Base-by-base conservation (phyloP, 2,888 invertebrate genomes). In the Thera britannica region DNA sequence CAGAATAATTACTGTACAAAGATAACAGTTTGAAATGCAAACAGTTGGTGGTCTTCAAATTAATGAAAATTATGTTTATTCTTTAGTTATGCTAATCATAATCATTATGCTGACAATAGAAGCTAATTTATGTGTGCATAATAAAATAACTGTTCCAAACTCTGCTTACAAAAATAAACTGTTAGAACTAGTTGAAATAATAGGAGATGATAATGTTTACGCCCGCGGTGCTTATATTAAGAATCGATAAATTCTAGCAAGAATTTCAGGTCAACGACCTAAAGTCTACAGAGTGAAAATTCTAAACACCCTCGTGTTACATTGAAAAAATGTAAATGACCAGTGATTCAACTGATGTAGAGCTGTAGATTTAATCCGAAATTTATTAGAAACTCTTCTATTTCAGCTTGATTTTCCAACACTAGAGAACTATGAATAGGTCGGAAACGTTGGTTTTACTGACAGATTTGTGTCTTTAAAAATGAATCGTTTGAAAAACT, bases 391-490 rank as follows among this genome's bases (percentile, higher is more conserved):
- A 83, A 81, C 80, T 82, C 81, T 78, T 89, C 89, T 92, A 91
- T 91, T 92, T 91, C 84, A 81, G 86, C 82, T 79, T 76, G 77
- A 82, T 85, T 90, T 89, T 90, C 60, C 88, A 86, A 90, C 56
- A 63, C 46, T 65, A 71, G 68, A 69, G 57, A 65, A 81, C 90
- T 90, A 88, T 90, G 90, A 90, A 91, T 91, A 92, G 88, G 75
- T 78, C 80, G 79, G 73, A 80, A 82, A 84, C 81, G 84, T 83
- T 82, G 87, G 84, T 80, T 83, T 76, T 75, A 87, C 75, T 89
- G 93, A 93, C 89, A 92, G 92, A 92, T 92, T 92, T 92, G 92
- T 92, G 90, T 85, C 83, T 85, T 85, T 9, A 87, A 88, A 87
- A 83, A 84, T 85, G 84, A 84, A 86, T 86, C 65, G 76, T 73